A percentile compares a stretch with the other conserved stretches of the same genome.
Evolutionary conservation across 2,113 vertebrate genomes (phyloP).

Genomic region (Psittacus erithacus): DNA sequence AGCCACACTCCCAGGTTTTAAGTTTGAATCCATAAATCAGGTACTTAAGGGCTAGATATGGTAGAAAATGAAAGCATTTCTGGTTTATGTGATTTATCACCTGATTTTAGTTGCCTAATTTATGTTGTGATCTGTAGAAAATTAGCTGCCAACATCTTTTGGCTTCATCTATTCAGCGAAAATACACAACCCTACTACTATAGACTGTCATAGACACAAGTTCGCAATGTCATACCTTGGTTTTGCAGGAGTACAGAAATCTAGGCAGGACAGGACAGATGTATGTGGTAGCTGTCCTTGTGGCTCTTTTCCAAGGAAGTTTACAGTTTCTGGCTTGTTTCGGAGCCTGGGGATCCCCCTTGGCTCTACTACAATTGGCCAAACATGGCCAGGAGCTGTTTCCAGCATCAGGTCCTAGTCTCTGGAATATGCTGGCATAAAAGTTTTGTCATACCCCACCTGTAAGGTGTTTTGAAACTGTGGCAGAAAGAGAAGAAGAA

Average conservation of each 20-base stretch:
- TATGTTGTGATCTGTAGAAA: background rate
- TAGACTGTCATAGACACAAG: background rate
- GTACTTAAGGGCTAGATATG: background rate
- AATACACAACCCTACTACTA: background rate
- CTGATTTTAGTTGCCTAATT: background rate
- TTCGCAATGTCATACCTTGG: background rate
- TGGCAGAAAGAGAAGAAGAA: background rate
- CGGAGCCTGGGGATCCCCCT: background rate
- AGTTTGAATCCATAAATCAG: background rate
- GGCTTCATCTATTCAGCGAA: background rate
- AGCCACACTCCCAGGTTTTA: background rate
- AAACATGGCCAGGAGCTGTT: background rate
- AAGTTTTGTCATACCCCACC: background rate
- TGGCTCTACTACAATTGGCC: background rate
- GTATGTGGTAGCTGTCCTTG: background rate
- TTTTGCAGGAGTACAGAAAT: background rate
- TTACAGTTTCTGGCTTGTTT: background rate
- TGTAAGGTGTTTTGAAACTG: background rate
- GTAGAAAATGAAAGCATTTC: background rate
- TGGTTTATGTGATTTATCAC: background rate
- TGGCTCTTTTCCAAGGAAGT: background rate
- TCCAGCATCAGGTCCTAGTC: background rate
- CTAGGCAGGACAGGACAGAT: background rate
- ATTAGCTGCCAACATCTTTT: background rate
- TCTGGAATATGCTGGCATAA: background rate